phyloP scores from a whole-genome alignment of 2,113 vertebrate genomes.

The Synodontis membranacea region DNA sequence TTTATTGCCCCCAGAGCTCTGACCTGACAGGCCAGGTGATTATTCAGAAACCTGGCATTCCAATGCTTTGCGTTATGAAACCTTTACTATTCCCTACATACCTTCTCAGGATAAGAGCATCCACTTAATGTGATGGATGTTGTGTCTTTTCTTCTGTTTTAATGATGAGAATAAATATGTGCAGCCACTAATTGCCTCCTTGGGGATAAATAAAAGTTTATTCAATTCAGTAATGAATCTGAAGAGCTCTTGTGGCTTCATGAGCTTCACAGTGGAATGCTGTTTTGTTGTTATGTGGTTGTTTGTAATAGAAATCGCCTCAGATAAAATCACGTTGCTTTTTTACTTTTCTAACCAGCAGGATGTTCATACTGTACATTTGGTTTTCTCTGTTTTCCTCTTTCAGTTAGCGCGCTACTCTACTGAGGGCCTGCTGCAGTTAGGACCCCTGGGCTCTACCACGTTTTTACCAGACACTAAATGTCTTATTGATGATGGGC shows the following conservation, averaged over 20 bases:
- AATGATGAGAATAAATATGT: neutral
- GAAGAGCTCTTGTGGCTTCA: neutral
- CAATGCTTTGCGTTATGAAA: neutral
- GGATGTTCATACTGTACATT: neutral
- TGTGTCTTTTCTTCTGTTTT: neutral
- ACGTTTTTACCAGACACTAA: slow-evolving; percentile 94
- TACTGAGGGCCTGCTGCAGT: slow-evolving; percentile 87
- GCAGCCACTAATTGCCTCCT: neutral
- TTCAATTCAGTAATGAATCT: neutral
- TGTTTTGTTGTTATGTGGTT: no score
- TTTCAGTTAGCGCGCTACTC: slow-evolving; percentile 89
- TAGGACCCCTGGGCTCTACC: slow-evolving; percentile 92
- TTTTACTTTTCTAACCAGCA: neutral
- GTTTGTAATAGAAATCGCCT: neutral
- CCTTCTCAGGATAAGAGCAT: neutral
- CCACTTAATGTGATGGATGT: neutral
- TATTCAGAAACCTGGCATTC: neutral
- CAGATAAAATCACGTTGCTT: neutral
- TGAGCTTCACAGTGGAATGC: neutral
- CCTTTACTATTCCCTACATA: neutral
- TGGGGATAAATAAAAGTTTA: neutral
- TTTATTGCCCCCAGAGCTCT: neutral
- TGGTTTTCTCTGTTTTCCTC: neutral
- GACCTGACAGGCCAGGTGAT: neutral
- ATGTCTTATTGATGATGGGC: slow-evolving; percentile 90